Evolutionary conservation across 2,888 invertebrate genomes (phyloP).

Genomic region (Mythimna vitellina): DNA sequence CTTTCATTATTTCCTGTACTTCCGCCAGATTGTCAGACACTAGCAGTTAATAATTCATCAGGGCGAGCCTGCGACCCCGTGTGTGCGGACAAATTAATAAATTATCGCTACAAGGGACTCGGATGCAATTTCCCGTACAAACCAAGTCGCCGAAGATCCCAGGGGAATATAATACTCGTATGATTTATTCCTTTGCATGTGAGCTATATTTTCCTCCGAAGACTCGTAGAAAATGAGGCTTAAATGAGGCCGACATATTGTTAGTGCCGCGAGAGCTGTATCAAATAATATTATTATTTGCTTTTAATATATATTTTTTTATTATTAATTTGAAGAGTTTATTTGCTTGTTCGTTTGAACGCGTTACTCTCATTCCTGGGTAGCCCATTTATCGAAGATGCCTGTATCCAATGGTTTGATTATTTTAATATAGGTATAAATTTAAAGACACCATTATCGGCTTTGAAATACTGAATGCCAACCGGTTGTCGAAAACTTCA

Average conservation of each 20-base stretch:
- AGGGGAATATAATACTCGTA: slow-evolving; percentile 52
- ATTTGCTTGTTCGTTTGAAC: no score
- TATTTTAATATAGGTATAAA: no score
- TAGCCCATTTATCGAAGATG: no score
- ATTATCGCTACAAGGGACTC: slow-evolving; percentile 71
- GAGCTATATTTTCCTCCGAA: slow-evolving; percentile 47
- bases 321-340: no score
- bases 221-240: slow-evolving; percentile 43
- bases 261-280: neutral
- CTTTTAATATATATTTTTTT: no score
- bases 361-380: no score
- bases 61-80: slow-evolving; percentile 33
- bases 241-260: slow-evolving; percentile 32
- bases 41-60: slow-evolving; percentile 60
- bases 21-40: slow-evolving; percentile 48
- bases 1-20: slow-evolving; percentile 35
- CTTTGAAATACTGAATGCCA: no score
- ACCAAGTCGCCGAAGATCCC: slow-evolving; percentile 62
- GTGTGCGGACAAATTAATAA: slow-evolving; percentile 77
- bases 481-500: no score
- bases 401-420: no score
- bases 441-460: no score
- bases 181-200: slow-evolving; percentile 52
- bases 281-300: slow-evolving; percentile 6
- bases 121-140: slow-evolving; percentile 75